These are phyloP conservation scores for Phyto melanocephala DNA, from an alignment of 2,888 invertebrate genomes.

Conservation along the genomic window DNA sequence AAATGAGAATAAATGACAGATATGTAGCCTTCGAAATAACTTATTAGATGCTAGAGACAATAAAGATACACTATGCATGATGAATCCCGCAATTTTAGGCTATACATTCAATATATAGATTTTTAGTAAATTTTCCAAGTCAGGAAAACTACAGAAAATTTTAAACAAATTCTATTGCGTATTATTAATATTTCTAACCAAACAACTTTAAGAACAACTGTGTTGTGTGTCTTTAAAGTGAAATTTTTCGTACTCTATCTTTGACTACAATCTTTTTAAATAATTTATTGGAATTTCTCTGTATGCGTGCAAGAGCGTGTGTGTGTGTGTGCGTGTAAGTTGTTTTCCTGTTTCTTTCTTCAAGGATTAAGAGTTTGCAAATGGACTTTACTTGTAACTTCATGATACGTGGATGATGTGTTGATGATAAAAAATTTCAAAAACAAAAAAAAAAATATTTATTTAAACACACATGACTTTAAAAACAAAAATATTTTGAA, in stretches of 20 bases:
- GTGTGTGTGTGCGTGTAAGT: not conserved
- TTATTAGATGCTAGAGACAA: no score
- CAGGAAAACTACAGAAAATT: no score
- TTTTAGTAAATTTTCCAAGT: no score
- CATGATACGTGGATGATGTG: not conserved
- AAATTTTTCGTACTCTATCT: not conserved
- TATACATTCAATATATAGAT: no score
- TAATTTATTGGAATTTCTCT: conserved; percentile 50
- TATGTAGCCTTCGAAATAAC: no score
- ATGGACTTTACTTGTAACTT: conserved; percentile 59
- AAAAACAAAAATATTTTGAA: no score
- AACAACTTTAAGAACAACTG: no score
- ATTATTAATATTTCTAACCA: no score
- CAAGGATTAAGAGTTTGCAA: conserved; percentile 48
- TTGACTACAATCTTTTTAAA: conserved; percentile 29
- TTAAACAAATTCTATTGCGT: no score
- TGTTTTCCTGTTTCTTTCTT: not conserved
- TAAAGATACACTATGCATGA: no score
- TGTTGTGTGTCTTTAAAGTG: not conserved
- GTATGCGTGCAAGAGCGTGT: not conserved
- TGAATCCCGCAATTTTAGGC: no score
- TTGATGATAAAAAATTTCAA: not conserved
- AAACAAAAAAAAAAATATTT: not conserved
- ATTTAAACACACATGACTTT: not conserved
- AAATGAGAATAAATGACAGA: no score